Evolutionary conservation across 1,140 invertebrate genomes (phyloP).

Genomic region (Odontomachus brunneus): DNA sequence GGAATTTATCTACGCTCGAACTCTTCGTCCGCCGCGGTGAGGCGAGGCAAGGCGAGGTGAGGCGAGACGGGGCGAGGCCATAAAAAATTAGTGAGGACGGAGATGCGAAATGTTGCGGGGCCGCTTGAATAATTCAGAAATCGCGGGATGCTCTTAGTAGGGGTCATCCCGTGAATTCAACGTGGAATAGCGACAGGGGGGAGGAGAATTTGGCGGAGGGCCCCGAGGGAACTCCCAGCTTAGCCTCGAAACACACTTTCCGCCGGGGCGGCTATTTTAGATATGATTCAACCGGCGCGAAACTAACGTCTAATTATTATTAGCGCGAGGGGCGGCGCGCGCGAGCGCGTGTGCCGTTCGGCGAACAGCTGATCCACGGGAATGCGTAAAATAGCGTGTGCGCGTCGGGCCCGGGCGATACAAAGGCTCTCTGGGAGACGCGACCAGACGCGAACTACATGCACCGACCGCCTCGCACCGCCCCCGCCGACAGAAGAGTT

Average conservation of each 20-base stretch:
- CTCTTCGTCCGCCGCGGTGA: too few species aligned
- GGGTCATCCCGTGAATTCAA: neutral
- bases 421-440: neutral
- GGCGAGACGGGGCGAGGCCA: neutral
- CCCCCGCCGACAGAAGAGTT: neutral
- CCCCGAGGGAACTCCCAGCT: conserved; percentile 29
- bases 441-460: too few species aligned
- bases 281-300: conserved; percentile 68
- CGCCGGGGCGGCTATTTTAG: conserved; percentile 66
- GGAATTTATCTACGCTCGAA: neutral
- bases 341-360: neutral
- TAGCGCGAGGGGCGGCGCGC: conserved; percentile 50
- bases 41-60: too few species aligned
- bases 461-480: too few species aligned
- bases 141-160: neutral
- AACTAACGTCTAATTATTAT: conserved; percentile 74
- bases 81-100: conserved; percentile 13
- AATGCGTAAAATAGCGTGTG: conserved; percentile 45
- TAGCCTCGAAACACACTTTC: conserved; percentile 67
- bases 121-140: conserved; percentile 19
- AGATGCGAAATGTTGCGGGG: neutral
- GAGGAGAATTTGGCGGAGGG: conserved; percentile 8
- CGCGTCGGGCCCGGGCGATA: neutral
- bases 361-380: conserved; percentile 68
- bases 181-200: neutral